Evolutionary conservation across 2,888 invertebrate genomes (phyloP).

Genomic region (Hemaris fuciformis): DNA sequence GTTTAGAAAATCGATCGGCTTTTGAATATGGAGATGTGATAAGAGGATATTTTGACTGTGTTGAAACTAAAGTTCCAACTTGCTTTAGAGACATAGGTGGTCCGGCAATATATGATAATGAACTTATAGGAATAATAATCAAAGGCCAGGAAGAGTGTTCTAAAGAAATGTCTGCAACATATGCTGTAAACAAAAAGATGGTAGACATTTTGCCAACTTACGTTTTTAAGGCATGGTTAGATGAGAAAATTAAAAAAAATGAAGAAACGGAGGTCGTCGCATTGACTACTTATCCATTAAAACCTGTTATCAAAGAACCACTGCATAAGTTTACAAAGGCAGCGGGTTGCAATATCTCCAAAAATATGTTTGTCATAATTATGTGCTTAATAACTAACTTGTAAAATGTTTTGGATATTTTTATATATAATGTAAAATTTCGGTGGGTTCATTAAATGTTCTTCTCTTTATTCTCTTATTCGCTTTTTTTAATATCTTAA

Average conservation of each 20-base stretch:
- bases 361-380: not conserved
- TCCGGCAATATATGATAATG: constrained; percentile 57
- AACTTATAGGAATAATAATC: constrained; percentile 61
- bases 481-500: not conserved
- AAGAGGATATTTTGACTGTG: constrained; percentile 60
- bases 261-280: constrained; percentile 42
- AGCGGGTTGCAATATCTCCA: not conserved
- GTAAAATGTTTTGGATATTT: not conserved
- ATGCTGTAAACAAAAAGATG: constrained; percentile 60
- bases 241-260: constrained; percentile 60
- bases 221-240: constrained; percentile 65
- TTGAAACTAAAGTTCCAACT: constrained; percentile 63
- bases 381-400: not conserved
- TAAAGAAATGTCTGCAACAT: constrained; percentile 56
- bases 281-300: constrained; percentile 49
- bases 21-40: constrained; percentile 31
- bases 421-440: constrained; percentile 7
- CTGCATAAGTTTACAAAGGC: constrained; percentile 35
- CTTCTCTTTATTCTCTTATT: not conserved
- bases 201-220: constrained; percentile 57
- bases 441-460: not conserved
- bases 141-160: constrained; percentile 59
- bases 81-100: constrained; percentile 71
- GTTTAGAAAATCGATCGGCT: constrained; percentile 52
- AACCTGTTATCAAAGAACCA: constrained; percentile 34